phyloP scores from a whole-genome alignment of 2,888 invertebrate genomes.

The Arge pagana region DNA sequence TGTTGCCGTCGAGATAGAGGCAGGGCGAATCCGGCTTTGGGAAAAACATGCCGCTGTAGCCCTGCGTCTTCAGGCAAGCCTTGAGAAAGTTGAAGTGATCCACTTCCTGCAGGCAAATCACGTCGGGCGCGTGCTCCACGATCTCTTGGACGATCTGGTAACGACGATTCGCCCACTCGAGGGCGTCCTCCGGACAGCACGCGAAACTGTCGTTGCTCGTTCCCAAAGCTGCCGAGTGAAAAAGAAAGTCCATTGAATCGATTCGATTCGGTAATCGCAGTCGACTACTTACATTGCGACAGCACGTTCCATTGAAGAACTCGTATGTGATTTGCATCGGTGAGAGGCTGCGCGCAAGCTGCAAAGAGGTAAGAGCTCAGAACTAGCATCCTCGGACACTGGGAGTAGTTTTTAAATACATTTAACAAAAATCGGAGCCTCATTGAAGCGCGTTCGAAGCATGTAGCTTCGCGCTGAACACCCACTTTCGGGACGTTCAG shows the following conservation, averaged over 20 bases:
- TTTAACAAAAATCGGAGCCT: too few species aligned
- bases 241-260: slow-evolving; percentile 25
- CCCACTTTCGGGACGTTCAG: too few species aligned
- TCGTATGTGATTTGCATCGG: slow-evolving; percentile 61
- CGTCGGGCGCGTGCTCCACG: slow-evolving; percentile 68
- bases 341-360: slow-evolving; percentile 60
- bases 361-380: slow-evolving; percentile 32
- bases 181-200: slow-evolving; percentile 70
- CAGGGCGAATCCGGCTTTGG: slow-evolving; percentile 81
- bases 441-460: too few species aligned
- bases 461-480: too few species aligned
- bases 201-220: slow-evolving; percentile 74
- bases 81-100: slow-evolving; percentile 75
- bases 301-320: slow-evolving; percentile 75
- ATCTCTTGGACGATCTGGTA: slow-evolving; percentile 74
- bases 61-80: slow-evolving; percentile 65
- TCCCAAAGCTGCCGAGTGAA: slow-evolving; percentile 66
- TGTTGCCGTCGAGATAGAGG: slow-evolving; percentile 71
- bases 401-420: too few species aligned
- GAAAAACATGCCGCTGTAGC: slow-evolving; percentile 72
- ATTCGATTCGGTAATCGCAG: not conserved
- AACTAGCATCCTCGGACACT: too few species aligned
- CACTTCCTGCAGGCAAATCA: slow-evolving; percentile 76
- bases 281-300: slow-evolving; percentile 68
- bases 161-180: slow-evolving; percentile 71